A percentile compares a stretch with the other conserved stretches of the same genome.
These are phyloP conservation scores for Novumbra hubbsi DNA, from an alignment of 2,797 vertebrate genomes.

Conservation along the genomic window DNA sequence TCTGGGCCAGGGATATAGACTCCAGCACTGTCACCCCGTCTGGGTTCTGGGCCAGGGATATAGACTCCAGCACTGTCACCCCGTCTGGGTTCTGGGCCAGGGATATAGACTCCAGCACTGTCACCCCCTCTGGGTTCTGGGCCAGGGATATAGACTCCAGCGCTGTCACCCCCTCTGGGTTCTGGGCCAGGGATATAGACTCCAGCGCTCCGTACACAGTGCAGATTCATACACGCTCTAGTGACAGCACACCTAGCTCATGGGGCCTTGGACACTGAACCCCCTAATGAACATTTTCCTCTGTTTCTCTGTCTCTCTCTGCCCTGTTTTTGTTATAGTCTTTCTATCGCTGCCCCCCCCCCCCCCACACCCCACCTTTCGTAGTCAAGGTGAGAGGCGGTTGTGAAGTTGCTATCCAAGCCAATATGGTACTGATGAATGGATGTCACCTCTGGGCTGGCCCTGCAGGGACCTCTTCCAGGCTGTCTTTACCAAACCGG, in stretches of 20 bases:
- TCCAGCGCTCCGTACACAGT: conserved; percentile 48
- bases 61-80: conserved; percentile 48
- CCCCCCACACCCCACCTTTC: background rate
- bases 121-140: conserved; percentile 37
- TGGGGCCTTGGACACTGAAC: background rate
- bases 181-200: conserved; percentile 54
- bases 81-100: too few relatives aligned
- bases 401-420: conserved; percentile 2
- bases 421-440: conserved; percentile 55
- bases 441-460: conserved; percentile 45
- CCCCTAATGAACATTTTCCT: conserved; percentile 50
- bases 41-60: conserved; percentile 56
- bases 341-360: conserved; percentile 23
- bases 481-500: background rate
- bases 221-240: conserved; percentile 61
- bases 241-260: conserved; percentile 52
- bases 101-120: conserved; percentile 27
- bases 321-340: conserved; percentile 18
- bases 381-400: conserved; percentile 7
- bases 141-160: conserved; percentile 55
- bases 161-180: conserved; percentile 40
- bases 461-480: background rate
- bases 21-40: too few relatives aligned
- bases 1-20: too few relatives aligned
- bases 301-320: conserved; percentile 44